Conservation (phyloP, 2,113 vertebrate species). For the Sapajus apella region DNA sequence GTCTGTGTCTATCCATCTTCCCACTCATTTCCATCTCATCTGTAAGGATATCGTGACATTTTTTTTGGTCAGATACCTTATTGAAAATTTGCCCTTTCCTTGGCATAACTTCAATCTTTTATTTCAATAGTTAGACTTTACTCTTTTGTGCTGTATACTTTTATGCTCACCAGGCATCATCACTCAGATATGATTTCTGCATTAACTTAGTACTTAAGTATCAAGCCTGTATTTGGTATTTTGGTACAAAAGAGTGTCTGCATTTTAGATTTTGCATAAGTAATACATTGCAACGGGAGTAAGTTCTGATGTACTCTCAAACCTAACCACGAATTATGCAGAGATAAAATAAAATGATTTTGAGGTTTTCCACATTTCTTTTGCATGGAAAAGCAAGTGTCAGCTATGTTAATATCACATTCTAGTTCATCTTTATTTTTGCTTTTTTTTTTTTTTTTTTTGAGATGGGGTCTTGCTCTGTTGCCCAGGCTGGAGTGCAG, state of each 20-base stretch:
- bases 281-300: background rate
- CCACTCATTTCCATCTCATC: background rate
- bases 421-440: background rate
- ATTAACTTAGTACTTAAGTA: background rate
- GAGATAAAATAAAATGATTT: constrained; percentile 22
- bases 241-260: background rate
- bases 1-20: background rate
- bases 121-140: background rate
- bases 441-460: background rate
- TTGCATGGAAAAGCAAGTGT: background rate
- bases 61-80: background rate
- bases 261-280: constrained; percentile 31
- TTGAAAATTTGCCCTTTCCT: background rate
- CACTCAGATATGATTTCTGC: background rate
- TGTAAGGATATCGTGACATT: background rate
- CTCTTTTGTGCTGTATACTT: background rate
- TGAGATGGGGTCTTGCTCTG: background rate
- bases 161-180: background rate
- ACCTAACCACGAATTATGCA: background rate
- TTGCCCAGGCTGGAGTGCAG: no score
- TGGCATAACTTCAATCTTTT: background rate
- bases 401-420: background rate
- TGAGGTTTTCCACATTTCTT: constrained; percentile 7
- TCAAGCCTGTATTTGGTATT: background rate
- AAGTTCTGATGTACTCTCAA: constrained; percentile 34